phyloP scores from a whole-genome alignment of 2,888 invertebrate genomes.

The Crepidodera aurea region DNA sequence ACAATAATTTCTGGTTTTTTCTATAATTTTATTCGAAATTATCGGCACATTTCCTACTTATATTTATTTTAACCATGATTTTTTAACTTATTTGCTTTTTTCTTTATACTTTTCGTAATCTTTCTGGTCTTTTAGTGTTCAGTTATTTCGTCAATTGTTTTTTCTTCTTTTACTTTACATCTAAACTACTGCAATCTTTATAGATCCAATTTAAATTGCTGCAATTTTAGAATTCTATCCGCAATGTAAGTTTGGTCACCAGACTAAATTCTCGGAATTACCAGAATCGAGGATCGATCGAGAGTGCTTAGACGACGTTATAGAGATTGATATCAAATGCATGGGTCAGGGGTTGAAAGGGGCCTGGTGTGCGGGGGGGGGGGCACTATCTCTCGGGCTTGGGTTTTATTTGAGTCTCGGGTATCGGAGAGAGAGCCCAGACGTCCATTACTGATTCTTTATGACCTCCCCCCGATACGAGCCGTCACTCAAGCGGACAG shows the following conservation, averaged over 20 bases:
- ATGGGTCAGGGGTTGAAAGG: slow-evolving; percentile 28
- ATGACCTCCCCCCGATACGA: slow-evolving; percentile 55
- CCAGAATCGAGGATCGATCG: not conserved
- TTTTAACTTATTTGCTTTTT: too few species aligned
- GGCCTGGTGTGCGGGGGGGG: slow-evolving; percentile 31
- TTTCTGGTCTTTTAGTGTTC: too few species aligned
- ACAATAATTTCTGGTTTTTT: too few species aligned
- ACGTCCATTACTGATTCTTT: slow-evolving; percentile 61
- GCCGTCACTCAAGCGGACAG: slow-evolving; percentile 35
- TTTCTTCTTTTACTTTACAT: too few species aligned
- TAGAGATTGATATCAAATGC: slow-evolving; percentile 13
- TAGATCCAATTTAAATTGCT: too few species aligned
- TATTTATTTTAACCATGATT: too few species aligned
- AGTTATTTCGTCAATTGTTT: too few species aligned
- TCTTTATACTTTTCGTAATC: too few species aligned
- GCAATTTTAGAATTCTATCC: too few species aligned
- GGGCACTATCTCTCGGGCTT: slow-evolving; percentile 26
- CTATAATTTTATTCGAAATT: too few species aligned
- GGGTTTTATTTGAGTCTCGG: slow-evolving; percentile 29
- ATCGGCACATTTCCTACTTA: too few species aligned
- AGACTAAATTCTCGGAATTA: not conserved
- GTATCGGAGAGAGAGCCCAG: slow-evolving; percentile 30
- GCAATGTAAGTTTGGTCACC: not conserved
- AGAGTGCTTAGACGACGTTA: not conserved
- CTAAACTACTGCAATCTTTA: too few species aligned